Evolutionary conservation across 1,140 invertebrate genomes (phyloP), one percentile per base, ranked within the genome.

Genomic region (Bombyx mori): DNA sequence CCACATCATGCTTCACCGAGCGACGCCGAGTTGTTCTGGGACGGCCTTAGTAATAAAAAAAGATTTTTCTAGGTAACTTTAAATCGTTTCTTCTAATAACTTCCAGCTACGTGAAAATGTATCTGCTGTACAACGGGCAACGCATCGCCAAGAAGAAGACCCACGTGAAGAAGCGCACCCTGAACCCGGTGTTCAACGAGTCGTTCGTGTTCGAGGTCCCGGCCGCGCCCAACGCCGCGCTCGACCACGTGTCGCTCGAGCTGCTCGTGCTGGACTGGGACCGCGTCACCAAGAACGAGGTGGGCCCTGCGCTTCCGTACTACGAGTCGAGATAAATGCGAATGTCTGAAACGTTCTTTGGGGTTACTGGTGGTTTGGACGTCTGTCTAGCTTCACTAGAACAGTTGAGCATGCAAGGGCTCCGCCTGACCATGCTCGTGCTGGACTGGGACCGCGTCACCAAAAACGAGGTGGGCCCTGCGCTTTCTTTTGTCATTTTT

Each of bases 111-210:
- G 98, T 99, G 4, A 99, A 99, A 84, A 97, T 99, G 75, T 99
- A 99, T 88, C 90, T 99, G 66, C 89, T 99, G 7, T 97, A 95
- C 85, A 98, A 99, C 85, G 95, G 96, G n/a, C 97, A 99, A 81
- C 92, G 98, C 59, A 96, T 99, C 65, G 96, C 96, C 48, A 99
- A 99, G 89, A 99, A 99, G 91, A 99, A 99, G 89, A 99, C 98
- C 0, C 97, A 99, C 77, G 97, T 99, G 35, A 99, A 99, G 90
- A 99, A 99, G 81, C 92, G 97, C 44, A 99, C 98, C 3, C 89
- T 98, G 55, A 98, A 97, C 88, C 98, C 98, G 0, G 97, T 99
- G 52, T 99, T 99, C 89, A 99, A 99, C 88, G 98, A 99, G 88
- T 98, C 96, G 18, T 99, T 96, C 77, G 93, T 94, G 18, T 96